Conservation (phyloP, 1,140 invertebrate species). For the Hestina assimilis region DNA sequence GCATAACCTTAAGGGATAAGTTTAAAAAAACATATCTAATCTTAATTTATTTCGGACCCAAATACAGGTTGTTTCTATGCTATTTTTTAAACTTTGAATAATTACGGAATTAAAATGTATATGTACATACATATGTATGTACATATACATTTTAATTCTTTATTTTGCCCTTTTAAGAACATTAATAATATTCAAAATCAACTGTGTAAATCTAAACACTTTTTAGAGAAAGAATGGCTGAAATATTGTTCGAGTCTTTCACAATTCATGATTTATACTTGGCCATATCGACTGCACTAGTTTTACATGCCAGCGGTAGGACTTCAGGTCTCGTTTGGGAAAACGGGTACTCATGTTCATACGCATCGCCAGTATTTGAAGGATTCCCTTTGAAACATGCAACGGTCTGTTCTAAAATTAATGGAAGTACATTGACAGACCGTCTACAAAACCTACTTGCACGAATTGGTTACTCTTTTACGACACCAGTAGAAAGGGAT, state of each 20-base stretch:
- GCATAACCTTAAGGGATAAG: too few species aligned
- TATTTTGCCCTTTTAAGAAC: too few species aligned
- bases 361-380: slow-evolving; percentile 53
- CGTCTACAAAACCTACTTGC: slow-evolving; percentile 37
- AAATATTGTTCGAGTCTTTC: slow-evolving; percentile 59
- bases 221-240: slow-evolving; percentile 52
- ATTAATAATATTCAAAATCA: neutral
- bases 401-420: slow-evolving; percentile 38
- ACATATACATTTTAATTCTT: too few species aligned
- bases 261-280: slow-evolving; percentile 44
- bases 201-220: neutral
- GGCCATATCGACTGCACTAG: slow-evolving; percentile 39
- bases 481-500: slow-evolving; percentile 54
- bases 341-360: slow-evolving; percentile 45
- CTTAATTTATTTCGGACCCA: too few species aligned
- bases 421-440: slow-evolving; percentile 42
- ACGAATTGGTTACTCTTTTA: slow-evolving; percentile 51
- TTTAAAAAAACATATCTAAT: too few species aligned
- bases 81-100: too few species aligned
- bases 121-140: too few species aligned
- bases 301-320: slow-evolving; percentile 48
- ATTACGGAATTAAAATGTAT: too few species aligned
- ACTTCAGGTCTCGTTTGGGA: slow-evolving; percentile 58
- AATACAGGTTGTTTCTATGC: too few species aligned
- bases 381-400: slow-evolving; percentile 56